Evolutionary conservation across 1,140 invertebrate species (phyloP), one percentile per base, ranked within the genome.

Genomic region (Drosophila biarmipes): DNA sequence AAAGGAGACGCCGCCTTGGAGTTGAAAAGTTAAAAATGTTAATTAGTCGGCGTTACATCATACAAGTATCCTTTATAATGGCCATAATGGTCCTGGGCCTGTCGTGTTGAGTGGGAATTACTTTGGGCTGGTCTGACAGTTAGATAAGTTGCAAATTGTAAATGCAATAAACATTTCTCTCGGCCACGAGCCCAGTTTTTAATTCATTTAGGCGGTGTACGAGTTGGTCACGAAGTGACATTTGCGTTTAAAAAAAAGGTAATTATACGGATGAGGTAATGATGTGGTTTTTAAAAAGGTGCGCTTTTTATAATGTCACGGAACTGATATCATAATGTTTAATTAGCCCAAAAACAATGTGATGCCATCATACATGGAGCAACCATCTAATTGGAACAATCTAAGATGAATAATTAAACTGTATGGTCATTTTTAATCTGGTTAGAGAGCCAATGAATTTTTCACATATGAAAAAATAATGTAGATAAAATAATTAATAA

Each of bases 21-120:
- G 67, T 49, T 46, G 51, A 42, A 49, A 55, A 73, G 72, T 75
- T 74, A 74, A 75, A 75, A 75, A 75, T 75, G 72, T 75, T 75
- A 75, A 75, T 75, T 75, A 75, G 59, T 27, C 15, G 45, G 43
- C 46, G 34, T 75, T 75, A 75, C 72, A 75, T 75, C 72, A 75
- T 75, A 48, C 66, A 15, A 6, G 63, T 55, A 68, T 69, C n/a
- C 67, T 48, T 68, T 69, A 54, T 68, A 31, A 55, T 68, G 63
- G 42, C 29, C 34, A 64, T 56, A 73, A 54, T 51, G 52, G 37
- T 62, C 63, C 57, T 46, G 15, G 56, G n/a, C 38, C 40, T 74
- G 71, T 66, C 72, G 72, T 75, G 72, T 35, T 66, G 52, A 19
- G 27, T 35, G 48, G 24, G 59, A 53, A 75, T 75, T 75, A 69